Evolutionary conservation across 2,888 invertebrate species (phyloP), one percentile per base, ranked within the genome.

Genomic region (Sinelater perroti): DNA sequence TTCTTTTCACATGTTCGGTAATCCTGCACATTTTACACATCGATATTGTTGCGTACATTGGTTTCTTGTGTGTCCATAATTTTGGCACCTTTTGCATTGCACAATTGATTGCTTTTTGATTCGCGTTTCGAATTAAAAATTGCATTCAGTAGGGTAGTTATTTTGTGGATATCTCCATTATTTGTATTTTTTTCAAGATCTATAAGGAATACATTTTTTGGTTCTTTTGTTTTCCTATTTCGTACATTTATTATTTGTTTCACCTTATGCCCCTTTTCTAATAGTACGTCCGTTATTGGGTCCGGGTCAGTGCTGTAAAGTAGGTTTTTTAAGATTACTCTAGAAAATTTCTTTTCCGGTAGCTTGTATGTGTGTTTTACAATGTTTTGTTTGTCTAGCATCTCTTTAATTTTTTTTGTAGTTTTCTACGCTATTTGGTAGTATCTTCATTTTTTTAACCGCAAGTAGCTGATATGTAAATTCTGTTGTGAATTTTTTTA

Each of bases 391-490:
- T 30, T 26, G 14, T 45, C 26, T 11, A 53, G 17, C 7, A n/a
- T 11, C 17, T 28, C 20, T 7, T 18, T 28, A 18, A 44, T 6
- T 44, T 31, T 53, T 44, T 31, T 45, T 45, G 21, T 45, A 53
- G 44, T 14, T 31, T 21, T 53, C 45, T 10, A 21, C 14, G 18
- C 26, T 35, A 14, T 31, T 45, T 33, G 30, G 33, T 45, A 45
- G 45, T 16, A 53, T 28, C 45, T 53, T 53, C 21, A 53, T 45
- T 53, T 33, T 20, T 11, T 42, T 46, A 13, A 45, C 35, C 24
- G 17, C 17, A 35, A 35, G 35, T 35, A 35, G 4, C 13, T 35
- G 35, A 35, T 35, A 35, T 35, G 35, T 35, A 35, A 35, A 35
- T 35, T 3, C 35, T 35, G 35, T 35, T 35, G 35, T 35, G 35